Evolutionary conservation across 2,888 invertebrate genomes (phyloP), one percentile per base, ranked within the genome.

Genomic region (Lampropteryx suffumata): DNA sequence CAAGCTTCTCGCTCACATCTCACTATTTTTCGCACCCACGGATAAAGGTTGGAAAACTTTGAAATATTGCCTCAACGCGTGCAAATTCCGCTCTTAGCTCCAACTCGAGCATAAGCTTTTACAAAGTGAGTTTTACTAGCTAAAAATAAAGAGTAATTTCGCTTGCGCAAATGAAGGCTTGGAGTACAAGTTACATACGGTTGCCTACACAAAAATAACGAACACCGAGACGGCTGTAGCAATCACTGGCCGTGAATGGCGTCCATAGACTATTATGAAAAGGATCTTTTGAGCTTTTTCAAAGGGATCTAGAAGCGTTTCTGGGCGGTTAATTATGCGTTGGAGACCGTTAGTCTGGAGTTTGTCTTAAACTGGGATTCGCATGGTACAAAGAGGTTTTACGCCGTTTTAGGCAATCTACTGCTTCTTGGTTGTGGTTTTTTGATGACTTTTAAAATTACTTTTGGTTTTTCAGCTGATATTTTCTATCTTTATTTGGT

Each of bases 201-300:
- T 79, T 88, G 85, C 87, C 80, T 90, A 80, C 84, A 88, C 90
- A 86, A 89, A 90, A 90, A 90, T 90, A 90, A 90, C 89, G 88
- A 90, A 85, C 81, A 56, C 71, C 71, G 76, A 76, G 79, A 79
- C 76, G 69, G 69, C 70, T 67, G 70, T 74, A 76, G 80, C 82
- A 82, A 82, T 84, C 85, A 80, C 69, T 76, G 67, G 74, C 72
- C 71, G 67, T 83, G 84, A 85, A 85, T 84, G 73, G 80, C 73
- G 66, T 63, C 73, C 71, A 67, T 79, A 74, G 78, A 74, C 79
- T 82, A 82, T 83, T 82, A 83, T 85, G 84, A 76, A 79, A 79
- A 79, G 81, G 79, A 79, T 82, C 79, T 79, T 85, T 81, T 82
- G 75, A 82, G 79, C 71, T 74, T 74, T 59, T 77, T 82, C 79